Conservation (phyloP, 2,113 vertebrate species). For the Callospermophilus lateralis region DNA sequence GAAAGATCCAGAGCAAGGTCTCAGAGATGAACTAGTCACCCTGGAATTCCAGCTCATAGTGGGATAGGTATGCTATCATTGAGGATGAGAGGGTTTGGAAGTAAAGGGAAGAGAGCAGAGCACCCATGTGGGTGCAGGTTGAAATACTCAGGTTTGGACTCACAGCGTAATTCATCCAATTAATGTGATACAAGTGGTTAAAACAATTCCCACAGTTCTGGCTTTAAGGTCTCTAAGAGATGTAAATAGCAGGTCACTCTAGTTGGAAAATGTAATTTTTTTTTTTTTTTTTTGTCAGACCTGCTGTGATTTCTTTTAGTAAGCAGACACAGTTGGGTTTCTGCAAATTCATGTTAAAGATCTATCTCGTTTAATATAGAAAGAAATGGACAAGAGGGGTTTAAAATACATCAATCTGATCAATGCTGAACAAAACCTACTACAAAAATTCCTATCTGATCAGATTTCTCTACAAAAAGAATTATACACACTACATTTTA, state of each 20-base stretch:
- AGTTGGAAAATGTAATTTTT: neutral
- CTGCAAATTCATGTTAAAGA: neutral
- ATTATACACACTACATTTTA: constrained; percentile 61
- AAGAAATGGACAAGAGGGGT: neutral
- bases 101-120: neutral
- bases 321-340: neutral
- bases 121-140: neutral
- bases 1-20: neutral
- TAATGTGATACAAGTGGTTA: neutral
- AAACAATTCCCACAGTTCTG: neutral
- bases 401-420: constrained; percentile 1
- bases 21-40: neutral
- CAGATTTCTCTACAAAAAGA: constrained; percentile 41
- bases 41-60: neutral
- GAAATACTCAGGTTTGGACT: neutral
- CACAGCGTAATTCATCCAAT: neutral
- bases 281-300: neutral
- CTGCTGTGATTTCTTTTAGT: constrained; percentile 25
- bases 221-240: neutral
- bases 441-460: neutral
- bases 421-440: constrained; percentile 20
- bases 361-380: neutral
- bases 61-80: neutral
- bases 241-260: neutral
- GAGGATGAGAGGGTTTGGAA: fast-evolving